phyloP scores from a whole-genome alignment of 2,888 invertebrate genomes.

The Eupithecia centaureata region DNA sequence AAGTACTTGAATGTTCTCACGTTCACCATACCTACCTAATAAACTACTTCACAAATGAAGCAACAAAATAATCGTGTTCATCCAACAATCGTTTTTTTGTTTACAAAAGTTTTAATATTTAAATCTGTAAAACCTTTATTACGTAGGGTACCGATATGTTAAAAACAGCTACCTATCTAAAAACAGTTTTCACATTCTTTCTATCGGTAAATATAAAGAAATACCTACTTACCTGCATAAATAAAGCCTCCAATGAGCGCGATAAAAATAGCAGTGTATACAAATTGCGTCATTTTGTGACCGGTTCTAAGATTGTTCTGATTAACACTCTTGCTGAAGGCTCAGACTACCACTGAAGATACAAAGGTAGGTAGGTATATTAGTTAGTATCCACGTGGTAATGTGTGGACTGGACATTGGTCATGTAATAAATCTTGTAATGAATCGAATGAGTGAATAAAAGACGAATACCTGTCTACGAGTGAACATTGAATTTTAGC shows the following conservation, averaged over 20 bases:
- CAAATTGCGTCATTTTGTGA: slow-evolving; percentile 43
- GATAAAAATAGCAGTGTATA: slow-evolving; percentile 36
- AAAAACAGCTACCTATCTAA: too few species aligned
- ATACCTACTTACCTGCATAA: slow-evolving; percentile 37
- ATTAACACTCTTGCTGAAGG: slow-evolving; percentile 16
- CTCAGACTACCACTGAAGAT: too few species aligned
- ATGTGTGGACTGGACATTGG: not conserved
- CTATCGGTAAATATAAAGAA: too few species aligned
- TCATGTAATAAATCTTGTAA: slow-evolving; percentile 2
- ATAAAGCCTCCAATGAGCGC: slow-evolving; percentile 28
- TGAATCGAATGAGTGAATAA: not conserved
- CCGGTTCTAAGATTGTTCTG: slow-evolving; percentile 21
- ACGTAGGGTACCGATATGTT: too few species aligned
- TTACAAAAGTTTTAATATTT: too few species aligned
- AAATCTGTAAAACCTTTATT: not conserved
- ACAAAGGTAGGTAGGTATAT: not conserved
- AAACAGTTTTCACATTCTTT: too few species aligned
- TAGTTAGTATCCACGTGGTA: not conserved
- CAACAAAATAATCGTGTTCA: not conserved
- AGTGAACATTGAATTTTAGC: not conserved
- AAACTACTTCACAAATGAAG: not conserved
- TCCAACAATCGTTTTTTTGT: not conserved
- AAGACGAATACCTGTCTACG: not conserved
- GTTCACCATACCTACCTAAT: not conserved
- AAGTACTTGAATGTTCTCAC: not conserved